Evolutionary conservation across 2,888 invertebrate genomes (phyloP), one percentile per base, ranked within the genome.

Genomic region (Hydraecia micacea): DNA sequence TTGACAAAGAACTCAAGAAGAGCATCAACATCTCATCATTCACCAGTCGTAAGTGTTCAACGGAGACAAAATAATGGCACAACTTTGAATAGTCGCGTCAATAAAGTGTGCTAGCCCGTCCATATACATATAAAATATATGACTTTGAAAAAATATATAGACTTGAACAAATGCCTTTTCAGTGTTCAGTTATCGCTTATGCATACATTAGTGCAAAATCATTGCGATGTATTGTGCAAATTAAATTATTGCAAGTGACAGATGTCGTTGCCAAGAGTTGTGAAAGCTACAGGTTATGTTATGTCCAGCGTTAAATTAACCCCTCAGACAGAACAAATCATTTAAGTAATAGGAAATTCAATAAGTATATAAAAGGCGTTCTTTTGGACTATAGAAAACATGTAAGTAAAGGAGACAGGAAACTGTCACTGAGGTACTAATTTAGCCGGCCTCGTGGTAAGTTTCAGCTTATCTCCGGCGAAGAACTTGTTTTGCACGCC

Each of bases 401-500:
- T 90, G 88, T 88, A 87, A 91, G 88, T 88, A 87, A 91, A 90
- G 92, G 92, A 91, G 93, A 92, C 96, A 96, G 96, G 96, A 96
- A 96, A 93, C 95, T 95, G 96, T 96, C 96, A 92, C 94, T 91
- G 93, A 92, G 93, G 93, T 92, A 95, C 95, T 95, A 96, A 96
- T 96, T 96, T 94, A 95, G 92, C 91, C 83, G 91, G 93, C 92
- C 94, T 92, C 93, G 94, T 93, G 93, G 94, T 94, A 92, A 94
- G 94, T 94, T 95, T 94, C 95, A 95, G 95, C 95, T 95, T 96
- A 96, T 95, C 96, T 94, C 92, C 90, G 91, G 87, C 88, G 85
- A 87, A 91, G 91, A 94, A 96, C 96, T 96, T 94, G 96, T 96
- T 96, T 95, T 89, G 96, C 96, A 95, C 92, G 91, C 93, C 96